These are phyloP conservation scores for Adrianichthys oophorus DNA, from an alignment of 2,797 vertebrate genomes.

Conservation along the genomic window DNA sequence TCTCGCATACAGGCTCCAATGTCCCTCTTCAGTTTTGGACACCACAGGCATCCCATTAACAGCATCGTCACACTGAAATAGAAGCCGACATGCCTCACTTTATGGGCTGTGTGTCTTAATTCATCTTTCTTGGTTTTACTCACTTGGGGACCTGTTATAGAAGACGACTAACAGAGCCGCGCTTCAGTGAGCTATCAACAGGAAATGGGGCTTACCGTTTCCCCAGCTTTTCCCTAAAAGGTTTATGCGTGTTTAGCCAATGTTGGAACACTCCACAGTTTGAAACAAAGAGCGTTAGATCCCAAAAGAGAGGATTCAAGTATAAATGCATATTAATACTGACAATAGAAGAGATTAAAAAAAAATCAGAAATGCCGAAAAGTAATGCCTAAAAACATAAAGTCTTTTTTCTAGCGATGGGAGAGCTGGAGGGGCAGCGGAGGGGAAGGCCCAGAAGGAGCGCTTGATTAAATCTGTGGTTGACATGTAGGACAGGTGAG, in stretches of 20 bases:
- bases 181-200: slow-evolving; percentile 58
- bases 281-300: slow-evolving; percentile 68
- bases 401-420: slow-evolving; percentile 20
- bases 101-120: slow-evolving; percentile 31
- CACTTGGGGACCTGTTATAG: slow-evolving; percentile 63
- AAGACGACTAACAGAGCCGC: slow-evolving; percentile 57
- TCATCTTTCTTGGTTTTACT: slow-evolving; percentile 40
- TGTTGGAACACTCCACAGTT: slow-evolving; percentile 59
- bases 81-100: slow-evolving; percentile 42
- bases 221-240: slow-evolving; percentile 34
- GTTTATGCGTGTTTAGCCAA: slow-evolving; percentile 24
- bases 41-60: slow-evolving; percentile 68
- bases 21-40: slow-evolving; percentile 55
- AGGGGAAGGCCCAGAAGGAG: slow-evolving; percentile 74
- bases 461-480: slow-evolving; percentile 87
- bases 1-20: slow-evolving; percentile 68
- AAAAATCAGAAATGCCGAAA: slow-evolving; percentile 25
- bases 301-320: slow-evolving; percentile 57
- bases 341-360: slow-evolving; percentile 18
- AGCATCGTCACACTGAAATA: slow-evolving; percentile 65
- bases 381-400: slow-evolving; percentile 28
- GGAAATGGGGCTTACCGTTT: slow-evolving; percentile 62
- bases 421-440: slow-evolving; percentile 44
- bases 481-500: slow-evolving; percentile 91
- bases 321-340: slow-evolving; percentile 10